phyloP scores from a whole-genome alignment of 2,888 invertebrate genomes.

The Cryptophagus acutangulus region DNA sequence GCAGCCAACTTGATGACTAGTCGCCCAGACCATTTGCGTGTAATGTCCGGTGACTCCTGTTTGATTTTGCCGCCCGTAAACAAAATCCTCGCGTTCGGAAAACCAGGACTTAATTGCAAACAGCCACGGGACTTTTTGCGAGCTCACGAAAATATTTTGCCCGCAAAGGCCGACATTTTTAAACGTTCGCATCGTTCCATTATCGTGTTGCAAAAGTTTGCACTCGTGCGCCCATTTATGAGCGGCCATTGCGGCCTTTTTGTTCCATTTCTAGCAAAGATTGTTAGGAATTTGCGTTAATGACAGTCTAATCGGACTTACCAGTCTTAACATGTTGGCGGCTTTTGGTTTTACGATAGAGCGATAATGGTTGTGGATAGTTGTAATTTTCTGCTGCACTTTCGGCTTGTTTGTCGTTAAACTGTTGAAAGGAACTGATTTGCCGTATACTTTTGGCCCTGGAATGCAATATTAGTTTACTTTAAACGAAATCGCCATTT shows the following conservation, averaged over 20 bases:
- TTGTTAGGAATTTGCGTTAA: constrained; percentile 2
- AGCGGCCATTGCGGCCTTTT: constrained; percentile 64
- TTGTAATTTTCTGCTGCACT: constrained; percentile 67
- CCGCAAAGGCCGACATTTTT: constrained; percentile 69
- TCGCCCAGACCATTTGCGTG: constrained; percentile 79
- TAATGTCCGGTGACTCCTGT: constrained; percentile 68
- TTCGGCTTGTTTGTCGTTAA: constrained; percentile 55
- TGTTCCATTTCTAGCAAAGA: constrained; percentile 64
- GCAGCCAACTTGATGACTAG: constrained; percentile 72
- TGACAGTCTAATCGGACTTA: constrained; percentile 16
- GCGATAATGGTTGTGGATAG: constrained; percentile 73
- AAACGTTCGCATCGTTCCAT: constrained; percentile 59
- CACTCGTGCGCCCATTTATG: constrained; percentile 72
- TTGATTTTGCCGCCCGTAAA: constrained; percentile 59
- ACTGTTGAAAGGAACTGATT: constrained; percentile 53
- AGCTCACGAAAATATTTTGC: constrained; percentile 78
- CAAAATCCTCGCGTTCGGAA: constrained; percentile 68
- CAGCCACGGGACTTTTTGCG: constrained; percentile 75
- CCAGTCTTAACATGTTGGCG: constrained; percentile 78
- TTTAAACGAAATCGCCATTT: no score
- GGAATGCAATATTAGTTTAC: no score
- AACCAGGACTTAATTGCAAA: constrained; percentile 77
- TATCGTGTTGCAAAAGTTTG: constrained; percentile 64
- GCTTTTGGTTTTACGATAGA: constrained; percentile 68
- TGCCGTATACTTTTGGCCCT: constrained; percentile 58